phyloP scores from a whole-genome alignment of 2,113 vertebrate species.

The Blennius ocellaris region DNA sequence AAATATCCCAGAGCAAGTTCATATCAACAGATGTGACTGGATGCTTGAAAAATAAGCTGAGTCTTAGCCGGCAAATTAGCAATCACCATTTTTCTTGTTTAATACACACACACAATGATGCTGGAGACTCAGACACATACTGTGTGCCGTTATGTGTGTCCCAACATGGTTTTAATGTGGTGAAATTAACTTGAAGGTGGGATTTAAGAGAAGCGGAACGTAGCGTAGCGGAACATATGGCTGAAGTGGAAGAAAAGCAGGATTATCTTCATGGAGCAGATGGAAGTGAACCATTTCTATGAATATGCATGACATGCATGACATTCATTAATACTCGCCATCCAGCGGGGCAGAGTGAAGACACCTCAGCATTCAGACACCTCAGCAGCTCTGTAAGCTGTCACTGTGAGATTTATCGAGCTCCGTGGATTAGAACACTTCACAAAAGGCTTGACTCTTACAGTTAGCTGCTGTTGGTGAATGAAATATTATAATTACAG shows the following conservation, averaged over 20 bases:
- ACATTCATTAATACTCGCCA: conserved; percentile 75
- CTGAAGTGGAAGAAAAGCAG: conserved; percentile 11
- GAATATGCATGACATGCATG: conserved; percentile 63
- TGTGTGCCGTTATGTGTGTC: not conserved
- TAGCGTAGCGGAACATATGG: conserved; percentile 41
- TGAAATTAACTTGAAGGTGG: conserved; percentile 58
- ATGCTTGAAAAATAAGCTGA: no score
- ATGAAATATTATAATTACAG: no score
- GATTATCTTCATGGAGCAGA: conserved; percentile 71
- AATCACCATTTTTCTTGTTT: no score
- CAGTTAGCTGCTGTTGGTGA: not conserved
- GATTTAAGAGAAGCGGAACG: conserved; percentile 37
- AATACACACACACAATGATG: no score
- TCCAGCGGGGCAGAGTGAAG: conserved; percentile 16
- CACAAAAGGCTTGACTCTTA: not conserved
- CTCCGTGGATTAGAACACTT: not conserved
- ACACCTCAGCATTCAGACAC: conserved; percentile 18
- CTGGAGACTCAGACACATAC: not conserved
- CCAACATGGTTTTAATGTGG: conserved; percentile 39
- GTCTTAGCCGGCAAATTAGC: no score
- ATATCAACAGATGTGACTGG: no score
- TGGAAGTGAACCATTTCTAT: conserved; percentile 38
- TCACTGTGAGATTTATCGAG: conserved; percentile 14
- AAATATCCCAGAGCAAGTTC: no score
- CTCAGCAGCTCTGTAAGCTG: conserved; percentile 1